Percentiles rank a stretch among this genome's conserved stretches.
These are phyloP conservation scores for Bufotes viridis DNA, from an alignment of 2,797 vertebrate genomes.

Conservation along the genomic window DNA sequence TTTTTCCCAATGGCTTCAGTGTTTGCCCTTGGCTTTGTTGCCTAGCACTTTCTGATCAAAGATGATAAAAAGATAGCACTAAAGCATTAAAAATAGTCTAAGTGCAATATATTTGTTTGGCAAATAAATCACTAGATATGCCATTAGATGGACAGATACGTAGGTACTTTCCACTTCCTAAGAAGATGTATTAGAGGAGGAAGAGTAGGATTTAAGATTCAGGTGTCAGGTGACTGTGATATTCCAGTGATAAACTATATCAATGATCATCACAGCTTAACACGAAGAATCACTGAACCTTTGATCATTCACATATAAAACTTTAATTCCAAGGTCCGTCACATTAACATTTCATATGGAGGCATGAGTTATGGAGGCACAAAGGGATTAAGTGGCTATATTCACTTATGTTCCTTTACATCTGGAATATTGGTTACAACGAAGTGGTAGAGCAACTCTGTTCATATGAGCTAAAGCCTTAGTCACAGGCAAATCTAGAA, in stretches of 20 bases:
- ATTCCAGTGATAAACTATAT: neutral
- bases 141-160: neutral
- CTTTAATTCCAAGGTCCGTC: neutral
- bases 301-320: slow-evolving; percentile 12
- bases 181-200: neutral
- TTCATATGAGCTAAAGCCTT: too few relatives aligned
- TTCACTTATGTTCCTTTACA: too few relatives aligned
- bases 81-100: neutral
- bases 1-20: too few relatives aligned
- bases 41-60: too few relatives aligned
- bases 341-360: neutral
- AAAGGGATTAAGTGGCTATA: neutral
- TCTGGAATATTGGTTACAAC: too few relatives aligned
- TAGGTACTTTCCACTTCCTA: neutral
- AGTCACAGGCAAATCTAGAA: too few relatives aligned
- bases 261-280: neutral
- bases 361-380: neutral
- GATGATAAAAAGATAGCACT: too few relatives aligned
- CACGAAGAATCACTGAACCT: neutral
- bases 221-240: neutral
- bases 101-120: neutral
- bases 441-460: too few relatives aligned
- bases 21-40: too few relatives aligned
- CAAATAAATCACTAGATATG: neutral
- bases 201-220: neutral